Evolutionary conservation across 2,888 invertebrate genomes (phyloP).

Genomic region (Drosophila barbarae): DNA sequence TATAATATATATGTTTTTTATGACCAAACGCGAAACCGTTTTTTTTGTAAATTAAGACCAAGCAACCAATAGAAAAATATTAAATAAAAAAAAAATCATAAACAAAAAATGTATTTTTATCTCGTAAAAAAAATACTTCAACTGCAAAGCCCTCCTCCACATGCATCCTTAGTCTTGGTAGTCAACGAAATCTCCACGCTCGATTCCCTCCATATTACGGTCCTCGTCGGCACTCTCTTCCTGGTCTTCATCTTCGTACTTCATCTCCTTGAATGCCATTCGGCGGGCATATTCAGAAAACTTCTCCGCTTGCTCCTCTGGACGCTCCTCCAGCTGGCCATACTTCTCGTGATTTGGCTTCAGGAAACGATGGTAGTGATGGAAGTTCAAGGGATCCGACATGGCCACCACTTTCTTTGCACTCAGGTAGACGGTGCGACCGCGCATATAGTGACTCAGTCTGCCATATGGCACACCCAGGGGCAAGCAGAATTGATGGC

Average conservation of each 20-base stretch:
- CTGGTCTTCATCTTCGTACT: background rate
- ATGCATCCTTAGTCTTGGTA: background rate
- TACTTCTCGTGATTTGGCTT: conserved; percentile 49
- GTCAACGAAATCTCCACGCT: background rate
- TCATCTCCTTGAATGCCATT: background rate
- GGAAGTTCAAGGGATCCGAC: conserved; percentile 47
- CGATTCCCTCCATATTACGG: background rate
- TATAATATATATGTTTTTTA: conserved; percentile 15
- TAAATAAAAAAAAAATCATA: background rate
- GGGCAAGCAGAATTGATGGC: conserved; percentile 42
- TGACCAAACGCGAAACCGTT: conserved; percentile 13
- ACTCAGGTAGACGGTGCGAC: conserved; percentile 55
- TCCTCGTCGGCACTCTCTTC: background rate
- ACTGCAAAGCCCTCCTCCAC: too few species aligned
- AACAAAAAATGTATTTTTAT: background rate
- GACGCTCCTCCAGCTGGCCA: background rate
- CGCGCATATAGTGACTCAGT: conserved; percentile 30
- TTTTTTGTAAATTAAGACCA: conserved; percentile 10
- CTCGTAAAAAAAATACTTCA: too few species aligned
- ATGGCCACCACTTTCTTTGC: conserved; percentile 22
- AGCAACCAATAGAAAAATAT: conserved; percentile 9
- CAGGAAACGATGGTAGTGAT: conserved; percentile 40
- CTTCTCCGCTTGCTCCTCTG: background rate
- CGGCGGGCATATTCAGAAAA: rapidly evolving
- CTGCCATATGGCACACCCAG: conserved; percentile 12